Conservation (phyloP, 2,797 vertebrate species). For the Jordanella pulchra region DNA sequence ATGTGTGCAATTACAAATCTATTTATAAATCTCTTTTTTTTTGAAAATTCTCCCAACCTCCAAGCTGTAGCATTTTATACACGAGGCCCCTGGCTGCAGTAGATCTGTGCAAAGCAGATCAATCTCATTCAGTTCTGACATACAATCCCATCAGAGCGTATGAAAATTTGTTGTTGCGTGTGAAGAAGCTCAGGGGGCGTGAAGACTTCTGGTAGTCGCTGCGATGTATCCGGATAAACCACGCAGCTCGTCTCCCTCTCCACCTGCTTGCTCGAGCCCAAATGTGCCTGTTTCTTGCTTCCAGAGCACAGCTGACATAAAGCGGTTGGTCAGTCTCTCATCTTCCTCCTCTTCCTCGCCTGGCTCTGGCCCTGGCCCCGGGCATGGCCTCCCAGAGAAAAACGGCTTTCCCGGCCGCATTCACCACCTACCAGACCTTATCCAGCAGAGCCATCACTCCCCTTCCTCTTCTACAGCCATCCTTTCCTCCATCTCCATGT, state of each 20-base stretch:
- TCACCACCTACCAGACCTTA: slow-evolving; percentile 99
- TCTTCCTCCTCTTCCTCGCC: slow-evolving; percentile 56
- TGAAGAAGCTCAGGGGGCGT: not conserved
- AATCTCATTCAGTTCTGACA: not conserved
- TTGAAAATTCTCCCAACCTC: too few species aligned
- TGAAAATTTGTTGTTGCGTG: not conserved
- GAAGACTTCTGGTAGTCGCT: not conserved
- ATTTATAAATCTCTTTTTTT: too few species aligned
- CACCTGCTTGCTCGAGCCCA: slow-evolving; percentile 79
- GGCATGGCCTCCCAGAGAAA: slow-evolving; percentile 88
- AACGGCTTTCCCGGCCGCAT: slow-evolving; percentile 95
- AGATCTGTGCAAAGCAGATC: not conserved
- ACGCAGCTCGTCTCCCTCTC: slow-evolving; percentile 20
- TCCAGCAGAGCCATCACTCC: slow-evolving; percentile 99
- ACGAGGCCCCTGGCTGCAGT: too few species aligned
- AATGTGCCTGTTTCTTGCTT: slow-evolving; percentile 97
- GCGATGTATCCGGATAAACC: not conserved
- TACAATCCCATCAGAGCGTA: not conserved
- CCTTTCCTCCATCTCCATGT: slow-evolving; percentile 88
- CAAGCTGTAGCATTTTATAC: too few species aligned
- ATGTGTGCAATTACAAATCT: not conserved
- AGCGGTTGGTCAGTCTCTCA: slow-evolving; percentile 77
- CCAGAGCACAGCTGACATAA: slow-evolving; percentile 96
- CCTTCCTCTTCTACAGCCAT: slow-evolving; percentile 92
- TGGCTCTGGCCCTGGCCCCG: slow-evolving; percentile 46